Base-by-base conservation (phyloP, 2,888 invertebrate species). In the Criorhina ranunculi region DNA sequence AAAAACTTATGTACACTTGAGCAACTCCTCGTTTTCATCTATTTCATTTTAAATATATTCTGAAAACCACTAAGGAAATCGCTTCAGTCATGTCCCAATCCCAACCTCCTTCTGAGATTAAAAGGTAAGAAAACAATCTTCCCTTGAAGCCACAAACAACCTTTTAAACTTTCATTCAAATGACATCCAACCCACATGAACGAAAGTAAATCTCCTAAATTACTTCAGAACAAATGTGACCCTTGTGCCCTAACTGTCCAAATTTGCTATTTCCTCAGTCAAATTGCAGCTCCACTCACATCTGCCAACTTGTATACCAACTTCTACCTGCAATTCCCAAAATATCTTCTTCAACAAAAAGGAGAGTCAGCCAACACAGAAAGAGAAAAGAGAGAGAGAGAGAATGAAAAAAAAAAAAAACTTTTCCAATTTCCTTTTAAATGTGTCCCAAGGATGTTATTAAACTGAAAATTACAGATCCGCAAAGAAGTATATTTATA, bases 371-470 rank as follows among this genome's bases (percentile, higher is more conserved):
- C 76, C 33, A 49, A 55, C 29, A 57, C 37, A 70, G 53, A 24
- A 51, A 42, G 7, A 66, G 17, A 69, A 46, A 33, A 57, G n/a
- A n/a, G n/a, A n/a, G n/a, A n/a, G n/a, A n/a, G n/a, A n/a, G n/a
- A n/a, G n/a, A n/a, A n/a, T n/a, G n/a, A 51, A 15, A 53, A 37
- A 35, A 67, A 62, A 83, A 81, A 79, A 75, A 76, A 85, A 80
- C 79, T 85, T 85, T 85, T 85, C 85, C 85, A 85, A 85, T 85
- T 85, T 85, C 85, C 80, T 80, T 80, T 85, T 72, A 85, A 85
- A 85, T 85, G 85, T 85, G 85, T 85, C 85, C 85, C 85, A 80
- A 60, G 85, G 85, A 85, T 85, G 75, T 85, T 85, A 85, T 85
- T 85, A 85, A 80, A 70, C 80, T 85, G 80, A 85, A 85, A 80